phyloP scores from a whole-genome alignment of 1,140 invertebrate species.

The Drosophila sproati region DNA sequence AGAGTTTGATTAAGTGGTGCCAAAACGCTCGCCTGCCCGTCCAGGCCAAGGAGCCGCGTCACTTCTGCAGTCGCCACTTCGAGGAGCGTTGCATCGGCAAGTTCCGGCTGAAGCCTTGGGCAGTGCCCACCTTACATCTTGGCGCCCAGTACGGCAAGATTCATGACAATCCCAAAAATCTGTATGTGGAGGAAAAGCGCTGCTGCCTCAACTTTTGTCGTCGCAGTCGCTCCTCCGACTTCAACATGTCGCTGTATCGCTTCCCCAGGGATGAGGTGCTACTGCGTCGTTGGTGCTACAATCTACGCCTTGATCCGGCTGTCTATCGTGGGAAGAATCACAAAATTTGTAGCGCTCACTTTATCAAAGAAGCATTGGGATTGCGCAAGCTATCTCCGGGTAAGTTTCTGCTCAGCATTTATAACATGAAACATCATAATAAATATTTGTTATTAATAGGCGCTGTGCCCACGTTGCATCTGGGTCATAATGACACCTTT shows the following conservation, averaged over 20 bases:
- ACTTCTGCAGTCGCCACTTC: slow-evolving; percentile 79
- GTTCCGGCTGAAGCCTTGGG: slow-evolving; percentile 79
- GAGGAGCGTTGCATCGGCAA: slow-evolving; percentile 81
- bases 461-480: slow-evolving; percentile 75
- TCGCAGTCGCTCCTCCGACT: slow-evolving; percentile 76
- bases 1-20: slow-evolving; percentile 80
- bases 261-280: slow-evolving; percentile 76
- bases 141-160: slow-evolving; percentile 78
- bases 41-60: slow-evolving; percentile 75
- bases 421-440: slow-evolving; percentile 1
- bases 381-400: slow-evolving; percentile 73
- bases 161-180: slow-evolving; percentile 77
- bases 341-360: slow-evolving; percentile 81
- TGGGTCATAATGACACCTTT: slow-evolving; percentile 79
- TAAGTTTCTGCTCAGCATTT: slow-evolving; percentile 15
- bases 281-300: slow-evolving; percentile 79
- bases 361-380: slow-evolving; percentile 77
- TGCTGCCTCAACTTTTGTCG: slow-evolving; percentile 78
- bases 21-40: slow-evolving; percentile 78
- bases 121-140: slow-evolving; percentile 75
- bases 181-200: slow-evolving; percentile 77
- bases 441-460: slow-evolving; percentile 32
- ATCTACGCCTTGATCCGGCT: slow-evolving; percentile 71
- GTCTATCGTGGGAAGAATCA: slow-evolving; percentile 81
- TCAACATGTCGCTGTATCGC: slow-evolving; percentile 78